Evolutionary conservation across 2,888 invertebrate genomes (phyloP).

Genomic region (Agrotis puta): DNA sequence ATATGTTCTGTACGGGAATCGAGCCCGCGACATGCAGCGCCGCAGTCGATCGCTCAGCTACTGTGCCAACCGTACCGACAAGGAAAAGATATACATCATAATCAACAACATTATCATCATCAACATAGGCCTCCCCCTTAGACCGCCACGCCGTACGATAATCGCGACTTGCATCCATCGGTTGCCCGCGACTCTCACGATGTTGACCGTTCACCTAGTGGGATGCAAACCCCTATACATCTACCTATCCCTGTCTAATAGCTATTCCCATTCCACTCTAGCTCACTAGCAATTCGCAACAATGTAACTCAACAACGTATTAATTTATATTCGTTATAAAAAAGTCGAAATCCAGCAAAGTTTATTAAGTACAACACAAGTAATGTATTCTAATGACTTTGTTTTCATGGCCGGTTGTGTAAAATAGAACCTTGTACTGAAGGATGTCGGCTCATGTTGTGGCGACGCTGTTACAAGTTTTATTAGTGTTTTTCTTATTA

Average conservation of each 20-base stretch:
- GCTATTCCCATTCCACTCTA: background rate
- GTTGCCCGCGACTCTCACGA: no score
- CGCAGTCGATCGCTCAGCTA: no score
- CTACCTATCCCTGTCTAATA: background rate
- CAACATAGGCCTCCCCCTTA: no score
- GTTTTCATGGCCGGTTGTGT: constrained; percentile 40
- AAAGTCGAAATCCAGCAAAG: constrained; percentile 34
- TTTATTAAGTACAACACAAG: constrained; percentile 38
- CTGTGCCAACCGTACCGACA: no score
- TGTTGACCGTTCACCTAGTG: no score
- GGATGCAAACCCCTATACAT: background rate
- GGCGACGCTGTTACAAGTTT: constrained; percentile 21
- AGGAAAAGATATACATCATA: no score
- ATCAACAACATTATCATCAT: no score
- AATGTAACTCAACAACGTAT: background rate
- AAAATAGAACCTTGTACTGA: constrained; percentile 42
- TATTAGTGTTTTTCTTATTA: constrained; percentile 3
- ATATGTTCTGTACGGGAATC: no score
- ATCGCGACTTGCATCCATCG: no score
- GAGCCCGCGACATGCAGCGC: no score
- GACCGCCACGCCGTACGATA: no score
- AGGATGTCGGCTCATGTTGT: constrained; percentile 44
- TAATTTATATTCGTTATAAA: constrained; percentile 31
- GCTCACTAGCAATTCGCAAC: background rate
- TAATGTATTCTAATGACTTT: constrained; percentile 52